Base-by-base conservation (phyloP, 2,113 vertebrate genomes). In the Boleophthalmus pectinirostris region DNA sequence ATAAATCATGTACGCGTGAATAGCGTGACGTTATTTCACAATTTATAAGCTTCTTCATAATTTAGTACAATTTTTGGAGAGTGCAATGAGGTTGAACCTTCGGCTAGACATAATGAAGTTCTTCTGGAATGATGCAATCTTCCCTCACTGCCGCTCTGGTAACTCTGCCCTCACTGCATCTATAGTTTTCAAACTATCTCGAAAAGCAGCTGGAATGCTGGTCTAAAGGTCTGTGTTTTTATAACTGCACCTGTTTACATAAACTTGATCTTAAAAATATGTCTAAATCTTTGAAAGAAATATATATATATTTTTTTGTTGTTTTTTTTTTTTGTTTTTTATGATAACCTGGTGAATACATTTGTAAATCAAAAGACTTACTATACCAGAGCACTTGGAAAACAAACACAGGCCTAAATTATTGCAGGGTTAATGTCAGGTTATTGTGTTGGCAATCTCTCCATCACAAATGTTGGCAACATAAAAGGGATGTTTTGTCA, bases 361-460 rank as follows among this genome's bases (percentile, higher is more conserved):
- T 54, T 54, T 54, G 51, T n/a, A 43, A 43, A 8, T 43, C 38
- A 43, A 61, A 33, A 15, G 14, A 1, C 25, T 29, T 61, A 23
- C 49, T 57, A 45, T 12, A 60, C 20, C 43, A 53, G 21, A 63
- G 15, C 25, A 10, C 25, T 60, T 21, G n/a, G 12, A 3, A 65
- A 38, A 43, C 13, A 67, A 58, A 13, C n/a, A 11, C 54, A 64
- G 24, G 45, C 24, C 66, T 35, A 45, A 68, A 51, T n/a, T 63
- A 61, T 61, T 61, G 58, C 16, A 35, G 51, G 70, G 77, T 21
- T 18, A 63, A 58, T 73, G 57, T 76, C 65, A 74, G 70, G 65
- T 77, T 72, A 69, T 73, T 75, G 57, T 68, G 79, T 49, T 73
- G 73, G 66, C 71, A 75, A 8, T 66, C 23, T 23, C 15, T 49